These are phyloP conservation scores for Seladonia tumulorum DNA, from an alignment of 2,888 invertebrate species.

Conservation along the genomic window DNA sequence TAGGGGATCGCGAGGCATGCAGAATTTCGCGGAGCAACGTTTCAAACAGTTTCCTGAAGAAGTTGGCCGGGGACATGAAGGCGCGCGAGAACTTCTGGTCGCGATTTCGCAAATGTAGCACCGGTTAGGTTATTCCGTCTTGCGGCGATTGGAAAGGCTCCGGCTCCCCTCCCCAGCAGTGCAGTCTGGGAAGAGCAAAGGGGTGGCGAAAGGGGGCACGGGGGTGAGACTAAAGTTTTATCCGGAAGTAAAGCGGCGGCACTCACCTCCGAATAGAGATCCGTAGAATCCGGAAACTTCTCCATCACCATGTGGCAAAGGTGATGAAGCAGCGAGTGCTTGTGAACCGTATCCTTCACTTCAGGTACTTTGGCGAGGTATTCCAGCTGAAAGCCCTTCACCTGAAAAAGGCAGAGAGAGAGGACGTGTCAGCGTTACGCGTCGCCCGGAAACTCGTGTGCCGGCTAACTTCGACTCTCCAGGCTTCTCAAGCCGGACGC, in stretches of 20 bases:
- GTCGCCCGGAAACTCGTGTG: conserved; percentile 23
- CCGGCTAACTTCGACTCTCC: conserved; percentile 38
- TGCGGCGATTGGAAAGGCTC: conserved; percentile 4
- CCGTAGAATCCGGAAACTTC: conserved; percentile 96
- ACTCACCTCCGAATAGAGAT: conserved; percentile 97
- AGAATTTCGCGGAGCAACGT: conserved; percentile 32
- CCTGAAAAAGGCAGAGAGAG: conserved; percentile 83
- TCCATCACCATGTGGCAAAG: conserved; percentile 99
- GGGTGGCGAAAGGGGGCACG: neutral
- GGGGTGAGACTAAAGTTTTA: conserved; percentile 59
- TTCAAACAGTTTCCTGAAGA: conserved; percentile 26
- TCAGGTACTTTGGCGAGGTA: conserved; percentile 99
- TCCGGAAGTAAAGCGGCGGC: conserved; percentile 42
- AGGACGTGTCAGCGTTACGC: conserved; percentile 44
- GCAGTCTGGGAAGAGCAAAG: neutral
- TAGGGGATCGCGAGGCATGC: neutral
- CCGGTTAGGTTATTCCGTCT: conserved; percentile 43
- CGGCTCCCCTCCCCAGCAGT: too few relatives aligned
- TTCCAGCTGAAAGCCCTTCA: conserved; percentile 98
- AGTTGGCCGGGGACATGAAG: conserved; percentile 19
- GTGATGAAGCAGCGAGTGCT: conserved; percentile 98
- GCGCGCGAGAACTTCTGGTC: conserved; percentile 29
- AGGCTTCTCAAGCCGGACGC: conserved; percentile 20
- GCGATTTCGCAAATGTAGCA: conserved; percentile 55
- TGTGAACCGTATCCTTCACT: conserved; percentile 99